Conservation (phyloP, 2,888 invertebrate species). For the Gastracanthus pulcherrimus region DNA sequence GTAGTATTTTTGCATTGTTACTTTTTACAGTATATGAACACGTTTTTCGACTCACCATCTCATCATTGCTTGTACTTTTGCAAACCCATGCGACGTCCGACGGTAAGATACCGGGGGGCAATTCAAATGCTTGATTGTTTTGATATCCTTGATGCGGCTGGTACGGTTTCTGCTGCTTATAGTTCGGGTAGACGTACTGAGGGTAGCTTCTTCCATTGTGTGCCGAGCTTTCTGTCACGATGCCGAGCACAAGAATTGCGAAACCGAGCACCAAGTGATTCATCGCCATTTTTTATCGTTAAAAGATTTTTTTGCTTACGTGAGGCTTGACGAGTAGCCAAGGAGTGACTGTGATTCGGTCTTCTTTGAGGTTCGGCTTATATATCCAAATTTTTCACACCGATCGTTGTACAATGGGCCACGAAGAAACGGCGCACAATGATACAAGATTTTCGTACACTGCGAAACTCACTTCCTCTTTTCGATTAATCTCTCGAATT, state of each 20-base stretch:
- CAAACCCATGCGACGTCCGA: slow-evolving; percentile 64
- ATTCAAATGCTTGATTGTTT: not conserved
- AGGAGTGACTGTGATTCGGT: not conserved
- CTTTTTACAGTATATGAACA: not conserved
- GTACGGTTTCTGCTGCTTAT: not conserved
- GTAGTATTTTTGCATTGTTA: no score
- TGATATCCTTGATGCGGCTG: not conserved
- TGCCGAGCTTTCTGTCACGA: not conserved
- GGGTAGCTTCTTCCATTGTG: not conserved
- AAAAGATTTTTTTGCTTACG: not conserved
- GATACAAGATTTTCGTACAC: not conserved
- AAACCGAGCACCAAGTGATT: not conserved
- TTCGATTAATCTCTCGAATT: not conserved
- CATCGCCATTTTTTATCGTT: not conserved
- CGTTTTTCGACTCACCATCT: slow-evolving; percentile 59
- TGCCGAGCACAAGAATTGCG: not conserved
- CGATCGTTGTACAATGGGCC: not conserved
- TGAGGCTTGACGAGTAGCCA: not conserved
- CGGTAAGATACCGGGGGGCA: slow-evolving; percentile 35
- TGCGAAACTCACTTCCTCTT: not conserved
- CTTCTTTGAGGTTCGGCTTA: not conserved
- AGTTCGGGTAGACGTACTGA: no score
- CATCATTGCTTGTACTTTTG: slow-evolving; percentile 59
- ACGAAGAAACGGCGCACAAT: not conserved
- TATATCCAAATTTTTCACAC: not conserved